phyloP scores from a whole-genome alignment of 30 jellyfish, hydroid and myxozoan species.

The Aurelia coerulea region DNA sequence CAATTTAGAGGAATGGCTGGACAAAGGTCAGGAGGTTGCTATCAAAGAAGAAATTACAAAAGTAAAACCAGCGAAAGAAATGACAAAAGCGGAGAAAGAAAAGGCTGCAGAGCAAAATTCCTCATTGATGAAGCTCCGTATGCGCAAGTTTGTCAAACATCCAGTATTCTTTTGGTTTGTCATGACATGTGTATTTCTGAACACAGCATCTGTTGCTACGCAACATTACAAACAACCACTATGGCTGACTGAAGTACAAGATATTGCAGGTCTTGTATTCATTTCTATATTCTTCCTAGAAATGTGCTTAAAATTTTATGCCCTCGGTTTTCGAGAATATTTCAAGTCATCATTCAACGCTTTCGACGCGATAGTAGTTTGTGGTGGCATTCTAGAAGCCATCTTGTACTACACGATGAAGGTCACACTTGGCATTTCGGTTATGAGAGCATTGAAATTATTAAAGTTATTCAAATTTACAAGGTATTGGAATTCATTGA shows the following conservation, averaged over 20 bases:
- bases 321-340: constrained; percentile 71
- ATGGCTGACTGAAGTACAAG: constrained; percentile 56
- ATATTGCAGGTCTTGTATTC: constrained; percentile 38
- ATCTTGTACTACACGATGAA: constrained; percentile 57
- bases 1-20: constrained; percentile 84
- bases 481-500: constrained; percentile 93
- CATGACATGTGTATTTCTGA: constrained; percentile 71
- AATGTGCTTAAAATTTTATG: constrained; percentile 80
- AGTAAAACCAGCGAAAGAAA: constrained; percentile 51
- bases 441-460: constrained; percentile 88
- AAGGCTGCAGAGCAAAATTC: constrained; percentile 47
- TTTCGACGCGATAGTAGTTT: constrained; percentile 82
- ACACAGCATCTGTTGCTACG: constrained; percentile 81
- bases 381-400: constrained; percentile 89
- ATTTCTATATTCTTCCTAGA: constrained; percentile 71
- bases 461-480: constrained; percentile 91
- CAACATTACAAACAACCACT: constrained; percentile 86
- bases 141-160: constrained; percentile 73
- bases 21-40: constrained; percentile 67
- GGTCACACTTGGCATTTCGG: constrained; percentile 94
- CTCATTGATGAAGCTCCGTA: constrained; percentile 39
- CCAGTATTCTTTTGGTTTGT: constrained; percentile 83
- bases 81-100: constrained; percentile 49
- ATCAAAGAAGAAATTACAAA: constrained; percentile 46
- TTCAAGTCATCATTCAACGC: constrained; percentile 83